Percentiles rank a stretch among this genome's conserved stretches.
These are phyloP conservation scores for Coelogynopora nodosa DNA, from an alignment of 2,888 invertebrate species.

Conservation along the genomic window DNA sequence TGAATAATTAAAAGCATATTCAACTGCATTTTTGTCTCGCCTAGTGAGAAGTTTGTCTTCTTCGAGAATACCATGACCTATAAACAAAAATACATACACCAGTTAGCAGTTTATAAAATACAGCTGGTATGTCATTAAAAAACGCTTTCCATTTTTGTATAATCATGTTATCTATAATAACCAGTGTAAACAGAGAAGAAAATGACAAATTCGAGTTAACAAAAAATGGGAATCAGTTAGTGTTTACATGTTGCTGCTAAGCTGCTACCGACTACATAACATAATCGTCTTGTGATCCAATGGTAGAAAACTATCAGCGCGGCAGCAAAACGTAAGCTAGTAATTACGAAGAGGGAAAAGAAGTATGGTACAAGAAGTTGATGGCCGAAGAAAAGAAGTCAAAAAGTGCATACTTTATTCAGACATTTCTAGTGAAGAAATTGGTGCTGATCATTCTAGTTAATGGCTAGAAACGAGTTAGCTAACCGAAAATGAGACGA, in stretches of 20 bases:
- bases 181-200: not conserved
- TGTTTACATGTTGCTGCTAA: no score
- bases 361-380: not conserved
- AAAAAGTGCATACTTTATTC: conserved; percentile 8
- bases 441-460: not conserved
- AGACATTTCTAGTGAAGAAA: not conserved
- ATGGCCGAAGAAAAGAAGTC: not conserved
- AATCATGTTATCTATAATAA: no score
- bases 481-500: not conserved
- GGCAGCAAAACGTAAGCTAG: no score
- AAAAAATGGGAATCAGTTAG: no score
- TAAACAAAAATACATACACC: not conserved
- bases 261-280: no score
- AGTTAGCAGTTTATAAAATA: no score
- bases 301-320: no score
- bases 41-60: conserved; percentile 43
- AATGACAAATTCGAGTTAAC: not conserved
- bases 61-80: conserved; percentile 43
- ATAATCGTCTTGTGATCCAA: no score
- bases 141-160: not conserved
- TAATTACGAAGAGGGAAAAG: no score
- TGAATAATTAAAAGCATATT: conserved; percentile 41
- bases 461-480: not conserved
- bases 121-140: not conserved
- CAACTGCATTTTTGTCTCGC: conserved; percentile 43